Base-by-base conservation (phyloP, 2,888 invertebrate genomes). In the Limenitis camilla region DNA sequence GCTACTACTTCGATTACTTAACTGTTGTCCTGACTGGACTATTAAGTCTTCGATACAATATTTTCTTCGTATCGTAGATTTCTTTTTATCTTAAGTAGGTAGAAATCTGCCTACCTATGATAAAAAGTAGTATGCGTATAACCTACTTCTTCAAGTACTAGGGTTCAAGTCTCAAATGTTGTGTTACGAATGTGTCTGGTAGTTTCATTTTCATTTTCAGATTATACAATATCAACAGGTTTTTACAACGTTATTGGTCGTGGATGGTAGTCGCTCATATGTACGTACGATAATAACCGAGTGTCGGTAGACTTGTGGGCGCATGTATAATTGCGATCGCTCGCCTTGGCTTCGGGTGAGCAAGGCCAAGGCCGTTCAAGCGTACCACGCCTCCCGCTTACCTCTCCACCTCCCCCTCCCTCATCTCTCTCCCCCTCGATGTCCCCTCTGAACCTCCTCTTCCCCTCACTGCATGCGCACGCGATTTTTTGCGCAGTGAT, bases 311-410 rank as follows among this genome's bases (percentile, higher is more conserved):
- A 82, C 82, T 72, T 71, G 78, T 79, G 80, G 83, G 80, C 84
- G 84, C 82, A 80, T 74, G 76, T 78, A 75, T 82, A 83, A 81
- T 80, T 78, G 79, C 76, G 76, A 69, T 63, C 71, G 75, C 75
- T 81, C 82, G 81, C 84, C 84, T 82, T 81, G 84, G 80, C 82
- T 81, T 79, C 76, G 73, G 75, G 63, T 77, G 83, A 74, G 80
- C 85, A 84, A 86, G 84, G 84, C 85, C 84, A 85, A 84, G 84
- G 85, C 74, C 81, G 75, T 62, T 58, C 65, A 61, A 65, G 63
- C 70, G 66, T 64, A 66, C 60, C 62, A 59, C 67, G 48, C 55
- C 54, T 59, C 63, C 59, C 61, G 60, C 61, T 61, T 56, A 61
- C 61, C 61, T 55, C 62, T 42, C 59, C 56, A 47, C 48, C 51